These are phyloP conservation scores for Xanthia icteritia DNA, from an alignment of 2,888 invertebrate genomes.

Conservation along the genomic window DNA sequence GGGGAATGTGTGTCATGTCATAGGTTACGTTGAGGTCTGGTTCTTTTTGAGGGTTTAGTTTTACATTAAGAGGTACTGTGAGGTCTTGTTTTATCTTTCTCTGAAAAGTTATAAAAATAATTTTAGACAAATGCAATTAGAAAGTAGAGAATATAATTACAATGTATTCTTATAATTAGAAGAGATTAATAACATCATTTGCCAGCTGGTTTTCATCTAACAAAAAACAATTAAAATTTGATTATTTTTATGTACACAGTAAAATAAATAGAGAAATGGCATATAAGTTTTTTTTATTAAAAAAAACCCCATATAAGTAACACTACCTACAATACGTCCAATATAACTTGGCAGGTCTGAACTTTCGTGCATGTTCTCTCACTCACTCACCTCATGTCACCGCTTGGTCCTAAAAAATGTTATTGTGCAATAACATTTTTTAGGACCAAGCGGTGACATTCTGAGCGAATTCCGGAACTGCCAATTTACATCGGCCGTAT, in stretches of 20 bases:
- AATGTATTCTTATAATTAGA: not conserved
- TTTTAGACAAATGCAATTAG: not conserved
- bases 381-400: too few species aligned
- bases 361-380: too few species aligned
- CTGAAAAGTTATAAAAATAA: constrained; percentile 68
- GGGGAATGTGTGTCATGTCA: constrained; percentile 78
- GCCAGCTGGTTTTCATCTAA: not conserved
- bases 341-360: too few species aligned
- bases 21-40: constrained; percentile 83
- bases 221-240: not conserved
- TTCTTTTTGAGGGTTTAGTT: constrained; percentile 74
- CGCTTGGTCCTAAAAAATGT: too few species aligned
- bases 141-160: not conserved
- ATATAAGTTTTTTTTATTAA: not conserved
- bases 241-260: not conserved
- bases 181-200: not conserved
- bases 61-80: constrained; percentile 79
- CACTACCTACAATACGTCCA: too few species aligned
- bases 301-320: not conserved
- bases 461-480: too few species aligned
- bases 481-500: too few species aligned
- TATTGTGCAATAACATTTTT: too few species aligned
- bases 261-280: not conserved
- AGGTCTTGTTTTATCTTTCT: constrained; percentile 82
- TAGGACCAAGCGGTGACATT: too few species aligned